phyloP scores from a whole-genome alignment of 2,888 invertebrate species.

The Lasioglossum villosulum region DNA sequence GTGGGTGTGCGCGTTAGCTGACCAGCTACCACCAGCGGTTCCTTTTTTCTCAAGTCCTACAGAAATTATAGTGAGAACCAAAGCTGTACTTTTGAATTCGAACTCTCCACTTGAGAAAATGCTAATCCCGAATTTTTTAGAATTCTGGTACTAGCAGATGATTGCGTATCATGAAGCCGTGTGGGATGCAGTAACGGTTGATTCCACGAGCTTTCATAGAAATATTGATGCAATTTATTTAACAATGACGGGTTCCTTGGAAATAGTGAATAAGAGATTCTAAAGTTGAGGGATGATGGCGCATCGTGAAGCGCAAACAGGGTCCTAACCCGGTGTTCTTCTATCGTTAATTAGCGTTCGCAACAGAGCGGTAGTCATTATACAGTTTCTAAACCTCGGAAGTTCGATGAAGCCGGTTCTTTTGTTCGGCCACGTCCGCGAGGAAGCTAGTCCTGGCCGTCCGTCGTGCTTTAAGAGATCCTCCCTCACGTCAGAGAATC shows the following conservation, averaged over 20 bases:
- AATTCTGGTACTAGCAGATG: not conserved
- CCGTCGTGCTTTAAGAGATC: constrained; percentile 13
- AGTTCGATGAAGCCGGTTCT: constrained; percentile 10
- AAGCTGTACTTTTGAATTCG: too few species aligned
- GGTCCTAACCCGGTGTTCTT: not conserved
- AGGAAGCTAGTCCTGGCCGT: not conserved
- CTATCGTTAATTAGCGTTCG: constrained; percentile 4
- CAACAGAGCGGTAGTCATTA: not conserved
- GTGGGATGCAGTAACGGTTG: too few species aligned
- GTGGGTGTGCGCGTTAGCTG: too few species aligned
- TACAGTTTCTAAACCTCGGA: constrained; percentile 1
- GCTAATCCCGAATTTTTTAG: too few species aligned
- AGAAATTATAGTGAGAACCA: too few species aligned
- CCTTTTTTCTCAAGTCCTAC: too few species aligned
- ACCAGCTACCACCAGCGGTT: too few species aligned
- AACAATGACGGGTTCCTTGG: too few species aligned
- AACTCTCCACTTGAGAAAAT: too few species aligned
- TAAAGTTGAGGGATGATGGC: not conserved
- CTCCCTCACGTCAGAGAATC: constrained; percentile 4
- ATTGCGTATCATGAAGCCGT: not conserved
- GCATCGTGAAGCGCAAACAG: not conserved
- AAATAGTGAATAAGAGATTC: not conserved
- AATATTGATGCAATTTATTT: too few species aligned
- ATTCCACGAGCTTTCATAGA: too few species aligned
- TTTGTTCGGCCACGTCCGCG: constrained; percentile 11